Evolutionary conservation across 2,888 invertebrate genomes (phyloP).

Genomic region (Portevinia maculata): DNA sequence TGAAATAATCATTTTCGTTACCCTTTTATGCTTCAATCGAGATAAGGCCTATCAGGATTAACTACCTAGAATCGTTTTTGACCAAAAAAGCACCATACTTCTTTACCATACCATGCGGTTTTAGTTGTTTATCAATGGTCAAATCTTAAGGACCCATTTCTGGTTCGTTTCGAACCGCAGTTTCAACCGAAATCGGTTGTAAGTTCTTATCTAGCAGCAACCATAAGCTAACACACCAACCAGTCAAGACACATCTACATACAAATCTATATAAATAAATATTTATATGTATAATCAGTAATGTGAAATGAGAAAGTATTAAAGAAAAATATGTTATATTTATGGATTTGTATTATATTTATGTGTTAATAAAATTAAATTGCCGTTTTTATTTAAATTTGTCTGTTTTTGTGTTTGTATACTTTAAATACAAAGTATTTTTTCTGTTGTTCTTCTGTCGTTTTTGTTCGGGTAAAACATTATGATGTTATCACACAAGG

Average conservation of each 20-base stretch:
- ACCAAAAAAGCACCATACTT: too few relatives aligned
- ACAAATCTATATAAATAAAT: constrained; percentile 45
- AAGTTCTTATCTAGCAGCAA: too few relatives aligned
- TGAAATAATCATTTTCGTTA: too few relatives aligned
- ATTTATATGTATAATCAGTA: constrained; percentile 62
- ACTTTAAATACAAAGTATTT: constrained; percentile 51
- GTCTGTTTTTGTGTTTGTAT: constrained; percentile 52
- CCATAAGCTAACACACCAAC: background rate
- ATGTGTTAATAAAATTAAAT: constrained; percentile 55
- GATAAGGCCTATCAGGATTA: too few relatives aligned
- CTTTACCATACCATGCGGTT: too few relatives aligned
- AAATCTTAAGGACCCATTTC: too few relatives aligned
- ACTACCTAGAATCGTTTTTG: too few relatives aligned
- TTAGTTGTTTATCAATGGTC: too few relatives aligned
- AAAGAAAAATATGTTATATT: constrained; percentile 63
- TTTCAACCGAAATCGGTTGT: too few relatives aligned
- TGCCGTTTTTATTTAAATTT: constrained; percentile 43
- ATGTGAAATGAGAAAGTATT: constrained; percentile 71
- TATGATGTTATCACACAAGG: constrained; percentile 48
- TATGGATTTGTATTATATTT: constrained; percentile 71
- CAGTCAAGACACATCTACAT: constrained; percentile 45
- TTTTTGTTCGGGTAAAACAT: constrained; percentile 50
- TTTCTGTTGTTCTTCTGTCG: constrained; percentile 31
- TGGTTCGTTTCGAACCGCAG: too few relatives aligned
- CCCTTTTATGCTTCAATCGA: too few relatives aligned